phyloP scores from a whole-genome alignment of 2,113 vertebrate genomes.

The Hyperoodon ampullatus region DNA sequence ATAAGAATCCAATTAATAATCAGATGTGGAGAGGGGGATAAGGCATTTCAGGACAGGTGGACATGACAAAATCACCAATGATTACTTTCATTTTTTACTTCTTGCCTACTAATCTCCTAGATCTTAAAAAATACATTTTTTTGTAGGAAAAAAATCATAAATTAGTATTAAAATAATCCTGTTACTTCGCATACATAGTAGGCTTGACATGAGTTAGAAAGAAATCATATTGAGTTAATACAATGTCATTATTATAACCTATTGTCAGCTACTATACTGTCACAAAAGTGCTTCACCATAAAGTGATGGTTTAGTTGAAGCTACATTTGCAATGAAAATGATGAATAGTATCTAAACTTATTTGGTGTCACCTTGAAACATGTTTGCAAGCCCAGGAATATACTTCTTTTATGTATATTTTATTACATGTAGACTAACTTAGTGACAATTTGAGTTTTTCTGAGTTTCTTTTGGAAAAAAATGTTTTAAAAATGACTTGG shows the following conservation, averaged over 20 bases:
- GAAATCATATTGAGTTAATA: background rate
- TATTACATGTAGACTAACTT: background rate
- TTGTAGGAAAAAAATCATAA: background rate
- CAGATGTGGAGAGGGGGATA: background rate
- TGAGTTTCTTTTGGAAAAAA: background rate
- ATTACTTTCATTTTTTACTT: background rate
- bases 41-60: background rate
- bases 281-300: background rate
- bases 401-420: background rate
- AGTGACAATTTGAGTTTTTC: background rate
- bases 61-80: background rate
- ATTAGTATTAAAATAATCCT: conserved; percentile 14
- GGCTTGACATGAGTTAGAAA: background rate
- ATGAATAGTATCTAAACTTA: background rate
- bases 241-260: background rate
- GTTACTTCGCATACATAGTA: background rate
- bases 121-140: background rate
- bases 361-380: conserved; percentile 17
- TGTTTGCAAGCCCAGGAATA: conserved; percentile 4
- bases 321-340: background rate
- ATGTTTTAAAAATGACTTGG: background rate
- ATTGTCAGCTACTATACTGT: background rate
- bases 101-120: background rate
- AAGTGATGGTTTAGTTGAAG: background rate
- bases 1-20: background rate